Percentiles rank a stretch among this genome's conserved stretches.
phyloP scores from a whole-genome alignment of 2,888 invertebrate genomes.

The Hermaeophaga mercurialis region DNA sequence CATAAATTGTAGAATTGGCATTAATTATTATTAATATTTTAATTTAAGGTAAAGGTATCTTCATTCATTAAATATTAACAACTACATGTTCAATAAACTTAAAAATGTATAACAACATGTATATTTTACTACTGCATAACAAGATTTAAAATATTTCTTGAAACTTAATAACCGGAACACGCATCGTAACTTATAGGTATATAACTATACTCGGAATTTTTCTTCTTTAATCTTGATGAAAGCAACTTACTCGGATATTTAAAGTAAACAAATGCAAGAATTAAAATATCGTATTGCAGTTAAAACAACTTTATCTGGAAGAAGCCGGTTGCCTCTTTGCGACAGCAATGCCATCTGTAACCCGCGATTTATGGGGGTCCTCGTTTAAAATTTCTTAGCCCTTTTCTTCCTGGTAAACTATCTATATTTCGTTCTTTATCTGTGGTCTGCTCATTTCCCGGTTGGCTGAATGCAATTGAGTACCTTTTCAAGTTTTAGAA shows the following conservation, averaged over 20 bases:
- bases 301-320: constrained; percentile 56
- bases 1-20: too few species aligned
- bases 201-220: neutral
- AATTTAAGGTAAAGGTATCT: too few species aligned
- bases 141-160: too few species aligned
- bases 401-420: constrained; percentile 43
- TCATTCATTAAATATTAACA: too few species aligned
- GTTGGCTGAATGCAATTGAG: constrained; percentile 57
- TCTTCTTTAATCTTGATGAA: constrained; percentile 5
- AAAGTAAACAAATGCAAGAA: constrained; percentile 50
- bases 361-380: constrained; percentile 54
- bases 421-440: constrained; percentile 47
- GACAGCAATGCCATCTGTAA: constrained; percentile 56
- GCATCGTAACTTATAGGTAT: neutral
- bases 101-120: too few species aligned
- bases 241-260: constrained; percentile 12
- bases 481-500: constrained; percentile 58
- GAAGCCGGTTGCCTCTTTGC: constrained; percentile 54
- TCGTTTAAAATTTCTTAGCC: constrained; percentile 56
- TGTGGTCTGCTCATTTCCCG: constrained; percentile 58
- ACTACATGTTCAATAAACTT: too few species aligned
- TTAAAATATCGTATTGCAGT: constrained; percentile 54
- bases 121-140: too few species aligned
- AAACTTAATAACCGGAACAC: too few species aligned
- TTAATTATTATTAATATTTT: too few species aligned